phyloP scores from a whole-genome alignment of 2,113 vertebrate genomes.

The Cromileptes altivelis region DNA sequence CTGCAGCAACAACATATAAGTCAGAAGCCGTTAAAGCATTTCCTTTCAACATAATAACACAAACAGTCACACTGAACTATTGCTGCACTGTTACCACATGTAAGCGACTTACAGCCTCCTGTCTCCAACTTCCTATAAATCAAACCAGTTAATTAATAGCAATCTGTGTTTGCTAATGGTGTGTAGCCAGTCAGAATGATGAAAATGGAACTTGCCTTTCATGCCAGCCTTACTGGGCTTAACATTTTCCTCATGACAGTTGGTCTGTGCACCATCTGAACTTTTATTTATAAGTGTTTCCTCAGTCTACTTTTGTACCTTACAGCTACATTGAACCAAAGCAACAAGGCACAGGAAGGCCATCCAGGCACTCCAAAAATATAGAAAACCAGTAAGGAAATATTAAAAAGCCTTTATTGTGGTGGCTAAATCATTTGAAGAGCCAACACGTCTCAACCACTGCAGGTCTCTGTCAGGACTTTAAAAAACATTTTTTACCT shows the following conservation, averaged over 20 bases:
- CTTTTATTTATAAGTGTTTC: neutral
- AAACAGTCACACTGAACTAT: neutral
- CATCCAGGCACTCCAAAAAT: too few species aligned
- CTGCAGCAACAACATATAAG: neutral
- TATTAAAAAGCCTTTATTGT: too few species aligned
- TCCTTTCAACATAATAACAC: neutral
- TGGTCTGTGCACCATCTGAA: neutral
- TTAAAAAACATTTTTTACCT: too few species aligned
- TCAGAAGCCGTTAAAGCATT: neutral
- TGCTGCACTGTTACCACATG: neutral
- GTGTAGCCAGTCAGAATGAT: slow-evolving; percentile 16
- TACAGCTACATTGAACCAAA: neutral
- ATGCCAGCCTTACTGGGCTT: neutral
- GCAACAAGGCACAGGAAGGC: too few species aligned
- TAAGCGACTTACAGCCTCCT: neutral
- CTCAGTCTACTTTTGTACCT: neutral
- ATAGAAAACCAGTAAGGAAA: too few species aligned
- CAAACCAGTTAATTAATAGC: slow-evolving; percentile 17
- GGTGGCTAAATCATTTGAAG: too few species aligned
- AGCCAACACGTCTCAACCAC: too few species aligned
- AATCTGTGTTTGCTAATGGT: slow-evolving; percentile 21
- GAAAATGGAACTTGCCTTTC: neutral
- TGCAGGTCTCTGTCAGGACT: too few species aligned
- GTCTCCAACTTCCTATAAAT: slow-evolving; percentile 12
- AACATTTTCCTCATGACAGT: neutral